Evolutionary conservation across 2,797 vertebrate genomes (phyloP).

Genomic region (Spatula clypeata): DNA sequence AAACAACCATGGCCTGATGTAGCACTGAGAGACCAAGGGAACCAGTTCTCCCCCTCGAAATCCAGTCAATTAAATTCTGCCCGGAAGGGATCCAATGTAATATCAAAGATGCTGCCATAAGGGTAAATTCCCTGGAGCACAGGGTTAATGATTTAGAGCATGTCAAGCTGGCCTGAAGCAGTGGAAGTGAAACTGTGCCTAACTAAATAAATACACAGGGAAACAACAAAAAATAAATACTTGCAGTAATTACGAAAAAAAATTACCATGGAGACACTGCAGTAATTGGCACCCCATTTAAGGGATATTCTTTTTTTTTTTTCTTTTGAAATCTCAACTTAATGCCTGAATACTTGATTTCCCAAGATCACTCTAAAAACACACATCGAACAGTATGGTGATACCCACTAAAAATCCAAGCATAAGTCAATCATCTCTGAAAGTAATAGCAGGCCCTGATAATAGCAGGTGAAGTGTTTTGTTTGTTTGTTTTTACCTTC

Average conservation of each 20-base stretch:
- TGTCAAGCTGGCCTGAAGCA: slow-evolving; percentile 73
- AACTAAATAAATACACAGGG: not conserved
- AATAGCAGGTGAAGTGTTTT: not conserved
- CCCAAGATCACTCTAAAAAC: not conserved
- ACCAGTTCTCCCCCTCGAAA: slow-evolving; percentile 62
- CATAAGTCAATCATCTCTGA: not conserved
- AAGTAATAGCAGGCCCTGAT: not conserved
- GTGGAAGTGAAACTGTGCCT: slow-evolving; percentile 47
- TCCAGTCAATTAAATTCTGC: slow-evolving; percentile 84
- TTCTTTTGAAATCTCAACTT: not conserved
- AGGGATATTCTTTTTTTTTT: not conserved
- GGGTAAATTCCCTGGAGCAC: slow-evolving; percentile 78
- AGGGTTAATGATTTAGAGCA: slow-evolving; percentile 83
- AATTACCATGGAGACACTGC: not conserved
- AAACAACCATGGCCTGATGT: slow-evolving; percentile 63
- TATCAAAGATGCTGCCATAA: slow-evolving; percentile 82
- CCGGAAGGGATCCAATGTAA: slow-evolving; percentile 82
- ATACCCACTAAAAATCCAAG: not conserved
- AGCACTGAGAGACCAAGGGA: slow-evolving; percentile 46
- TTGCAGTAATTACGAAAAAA: slow-evolving; percentile 19
- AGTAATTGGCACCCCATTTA: not conserved
- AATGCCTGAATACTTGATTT: slow-evolving; percentile 10
- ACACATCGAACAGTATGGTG: not conserved
- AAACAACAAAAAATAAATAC: slow-evolving; percentile 71
- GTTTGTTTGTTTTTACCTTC: not conserved